A percentile compares a stretch with the other conserved stretches of the same genome.
These are phyloP conservation scores for Yponomeuta evonymella DNA, from an alignment of 2,888 invertebrate genomes.

Conservation along the genomic window DNA sequence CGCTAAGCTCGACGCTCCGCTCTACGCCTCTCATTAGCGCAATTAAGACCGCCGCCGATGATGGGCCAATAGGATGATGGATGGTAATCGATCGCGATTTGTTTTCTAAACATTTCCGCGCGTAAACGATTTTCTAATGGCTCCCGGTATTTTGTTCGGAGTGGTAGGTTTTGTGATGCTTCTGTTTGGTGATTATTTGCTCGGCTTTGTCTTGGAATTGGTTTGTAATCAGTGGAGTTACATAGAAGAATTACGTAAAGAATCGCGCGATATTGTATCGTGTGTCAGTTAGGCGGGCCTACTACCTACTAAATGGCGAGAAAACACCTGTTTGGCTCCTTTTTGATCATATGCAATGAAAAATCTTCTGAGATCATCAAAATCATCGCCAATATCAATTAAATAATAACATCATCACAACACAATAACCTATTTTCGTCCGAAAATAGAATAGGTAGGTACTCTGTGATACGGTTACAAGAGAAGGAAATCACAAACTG, in stretches of 20 bases:
- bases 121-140: slow-evolving; percentile 12
- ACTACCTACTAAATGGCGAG: not conserved
- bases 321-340: not conserved
- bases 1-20: slow-evolving; percentile 44
- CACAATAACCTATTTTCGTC: no score
- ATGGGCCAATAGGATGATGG: slow-evolving; percentile 55
- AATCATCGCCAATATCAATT: no score
- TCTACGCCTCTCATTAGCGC: slow-evolving; percentile 26
- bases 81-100: slow-evolving; percentile 41
- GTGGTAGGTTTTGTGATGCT: not conserved
- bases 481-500: no score
- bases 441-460: no score
- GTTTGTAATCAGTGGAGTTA: not conserved
- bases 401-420: no score
- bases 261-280: not conserved
- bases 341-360: no score
- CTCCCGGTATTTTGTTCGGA: not conserved
- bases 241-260: not conserved
- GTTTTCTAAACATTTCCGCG: slow-evolving; percentile 31
- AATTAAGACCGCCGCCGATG: slow-evolving; percentile 27
- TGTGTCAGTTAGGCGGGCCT: not conserved
- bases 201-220: not conserved
- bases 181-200: not conserved
- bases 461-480: no score
- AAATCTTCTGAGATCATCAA: no score